Evolutionary conservation across 53 echinoderm and acorn worm species (phyloP).

Genomic region (Mesocentrotus franciscanus): DNA sequence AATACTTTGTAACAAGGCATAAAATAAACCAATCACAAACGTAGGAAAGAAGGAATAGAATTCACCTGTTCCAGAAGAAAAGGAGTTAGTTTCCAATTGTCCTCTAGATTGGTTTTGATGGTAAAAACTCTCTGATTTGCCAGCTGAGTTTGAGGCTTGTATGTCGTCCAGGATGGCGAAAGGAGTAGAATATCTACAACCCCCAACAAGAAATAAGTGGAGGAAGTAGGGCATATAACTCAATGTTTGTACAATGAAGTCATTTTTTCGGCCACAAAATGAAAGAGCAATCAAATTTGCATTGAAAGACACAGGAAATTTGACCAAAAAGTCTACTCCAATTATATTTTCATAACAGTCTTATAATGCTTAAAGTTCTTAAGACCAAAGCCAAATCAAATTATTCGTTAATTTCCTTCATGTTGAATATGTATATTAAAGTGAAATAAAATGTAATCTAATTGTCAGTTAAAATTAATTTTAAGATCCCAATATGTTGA

Average conservation of each 20-base stretch:
- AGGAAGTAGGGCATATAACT: neutral
- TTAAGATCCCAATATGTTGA: neutral
- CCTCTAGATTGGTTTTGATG: constrained; percentile 71
- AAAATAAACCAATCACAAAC: too few relatives aligned
- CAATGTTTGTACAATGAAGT: neutral
- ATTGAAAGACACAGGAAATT: neutral
- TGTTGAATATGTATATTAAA: too few relatives aligned
- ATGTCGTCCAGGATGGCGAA: constrained; percentile 91
- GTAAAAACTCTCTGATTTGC: constrained; percentile 66
- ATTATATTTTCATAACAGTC: neutral
- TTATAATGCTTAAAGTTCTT: neutral
- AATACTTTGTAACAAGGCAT: too few relatives aligned
- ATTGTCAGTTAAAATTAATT: too few relatives aligned
- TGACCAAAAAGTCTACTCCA: neutral
- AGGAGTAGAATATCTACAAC: constrained; percentile 81
- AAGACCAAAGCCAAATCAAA: neutral
- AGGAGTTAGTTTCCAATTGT: constrained; percentile 86
- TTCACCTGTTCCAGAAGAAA: constrained; percentile 79
- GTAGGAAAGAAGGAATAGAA: neutral
- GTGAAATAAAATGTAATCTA: too few relatives aligned
- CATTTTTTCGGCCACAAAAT: neutral
- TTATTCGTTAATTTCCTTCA: neutral
- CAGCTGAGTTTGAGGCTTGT: constrained; percentile 85
- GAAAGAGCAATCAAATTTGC: neutral
- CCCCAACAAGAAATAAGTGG: neutral